These are phyloP conservation scores for Meriones psammophilus DNA, from an alignment of 2,797 vertebrate species.

Conservation along the genomic window DNA sequence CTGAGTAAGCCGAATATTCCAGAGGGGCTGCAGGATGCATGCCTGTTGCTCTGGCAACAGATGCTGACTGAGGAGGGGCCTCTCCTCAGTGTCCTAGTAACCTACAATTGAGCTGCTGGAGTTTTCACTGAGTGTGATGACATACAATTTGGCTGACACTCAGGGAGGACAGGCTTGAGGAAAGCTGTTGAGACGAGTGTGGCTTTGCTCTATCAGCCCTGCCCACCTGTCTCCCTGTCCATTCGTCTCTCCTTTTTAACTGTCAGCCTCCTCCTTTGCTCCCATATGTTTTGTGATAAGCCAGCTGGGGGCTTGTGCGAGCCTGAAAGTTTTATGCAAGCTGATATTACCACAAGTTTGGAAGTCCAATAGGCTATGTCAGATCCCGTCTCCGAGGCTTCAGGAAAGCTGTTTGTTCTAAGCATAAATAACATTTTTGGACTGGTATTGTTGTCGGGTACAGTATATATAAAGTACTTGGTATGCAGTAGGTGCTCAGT, in stretches of 20 bases:
- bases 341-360: background rate
- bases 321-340: slow-evolving; percentile 8
- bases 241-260: background rate
- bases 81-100: slow-evolving; percentile 75
- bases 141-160: background rate
- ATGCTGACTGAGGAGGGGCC: background rate
- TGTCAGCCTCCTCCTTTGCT: background rate
- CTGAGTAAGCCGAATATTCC: slow-evolving; percentile 52
- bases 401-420: background rate
- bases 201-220: background rate
- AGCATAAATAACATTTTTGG: background rate
- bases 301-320: background rate
- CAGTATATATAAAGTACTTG: too few relatives aligned
- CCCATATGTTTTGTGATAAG: background rate
- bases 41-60: slow-evolving; percentile 69
- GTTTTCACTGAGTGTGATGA: background rate
- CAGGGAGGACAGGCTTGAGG: background rate
- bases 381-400: background rate
- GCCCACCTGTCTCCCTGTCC: slow-evolving; percentile 3
- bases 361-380: background rate
- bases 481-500: background rate
- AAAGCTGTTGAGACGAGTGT: background rate
- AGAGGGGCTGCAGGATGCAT: slow-evolving; percentile 24
- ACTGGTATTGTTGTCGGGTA: background rate
- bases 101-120: slow-evolving; percentile 70